Base-by-base conservation (phyloP, 2,797 vertebrate species). In the Hydrocynus forskahlii region DNA sequence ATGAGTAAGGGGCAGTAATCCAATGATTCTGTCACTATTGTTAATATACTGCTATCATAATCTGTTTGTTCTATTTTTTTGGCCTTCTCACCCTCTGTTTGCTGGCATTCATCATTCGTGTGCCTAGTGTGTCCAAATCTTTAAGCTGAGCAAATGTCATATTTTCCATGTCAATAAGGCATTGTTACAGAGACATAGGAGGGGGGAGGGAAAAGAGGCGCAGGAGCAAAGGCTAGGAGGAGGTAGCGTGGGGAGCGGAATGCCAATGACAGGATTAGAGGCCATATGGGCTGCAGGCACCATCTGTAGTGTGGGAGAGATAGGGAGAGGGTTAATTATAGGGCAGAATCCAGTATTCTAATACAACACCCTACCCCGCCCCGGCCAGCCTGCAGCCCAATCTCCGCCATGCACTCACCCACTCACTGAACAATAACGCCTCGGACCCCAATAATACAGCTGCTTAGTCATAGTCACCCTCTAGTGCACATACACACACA, bases 261-360 rank as follows among this genome's bases (percentile, higher is more conserved):
- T 95, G 93, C 92, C 94, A 95, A 93, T 95, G 93, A 94, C 90
- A 90, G 94, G 94, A 95, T 95, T 95, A 95, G 92, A 92, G 92
- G 92, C 94, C 95, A 95, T 95, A 95, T 95, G 95, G 94, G 89
- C 93, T 92, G 88, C 88, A 93, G 93, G 93, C 92, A 94, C 94
- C 94, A 95, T 95, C 94, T 95, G 95, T 92, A 95, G 90, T 92
- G 92, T 94, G 91, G 92, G 91, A 93, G 94, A 90, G 92, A 93
- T 88, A 92, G 92, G 84, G 93, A 95, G 93, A 95, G 93, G 94
- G 94, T 94, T 95, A 95, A 95, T 95, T 95, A 95, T 94, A 94
- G 94, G 93, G 93, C 92, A 93, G 90, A 88, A 90, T 92, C 90
- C 89, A 89, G 91, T 91, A 78, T 76, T 84, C 81, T 78, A 74